Base-by-base conservation (phyloP, 2,888 invertebrate genomes). In the Furcula furcula region DNA sequence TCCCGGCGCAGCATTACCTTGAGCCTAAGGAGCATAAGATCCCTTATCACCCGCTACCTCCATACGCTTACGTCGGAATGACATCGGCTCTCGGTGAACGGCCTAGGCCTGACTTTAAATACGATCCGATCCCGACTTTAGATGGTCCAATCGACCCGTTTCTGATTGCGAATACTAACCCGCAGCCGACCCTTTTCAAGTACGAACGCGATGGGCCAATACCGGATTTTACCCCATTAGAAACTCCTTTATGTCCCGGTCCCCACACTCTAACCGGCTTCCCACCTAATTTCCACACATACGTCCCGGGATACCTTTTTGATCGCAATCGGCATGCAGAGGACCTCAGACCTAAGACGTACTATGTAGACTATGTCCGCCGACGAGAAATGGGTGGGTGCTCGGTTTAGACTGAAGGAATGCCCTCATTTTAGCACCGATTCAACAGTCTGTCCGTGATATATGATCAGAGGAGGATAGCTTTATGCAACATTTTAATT, bases 301-400 rank as follows among this genome's bases (percentile, higher is more conserved):
- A 87, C 55, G 84, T 87, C 45, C 87, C 88, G 34, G 85, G 87
- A 46, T 87, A 85, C 76, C 76, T 88, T 45, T 88, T 82, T 68
- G 61, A 77, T 62, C 65, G 73, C 52, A 72, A 76, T 64, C 85
- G 82, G 76, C 79, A 84, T 75, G 79, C 75, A 55, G 85, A 79
- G 66, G 87, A 87, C 75, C 74, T 84, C 78, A 75, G 66, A 54
- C 78, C 79, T 73, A 82, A 85, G 81, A 85, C 87, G 78, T 83
- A 82, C 76, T 88, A 76, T 82, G 76, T 88, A 86, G 87, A 88
- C 76, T 87, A 87, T 83, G 78, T 83, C 64, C 86, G 85, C 76
- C 78, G 76, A 74, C 74, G 87, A 79, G 81, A 86, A 65, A 74
- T 85, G 83, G 88, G 88, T 88, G 87, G 83, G 88, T 87, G 87